Evolutionary conservation across 2,888 invertebrate species (phyloP), one percentile per base, ranked within the genome.

Genomic region (Sinodicranocentrus sp.): DNA sequence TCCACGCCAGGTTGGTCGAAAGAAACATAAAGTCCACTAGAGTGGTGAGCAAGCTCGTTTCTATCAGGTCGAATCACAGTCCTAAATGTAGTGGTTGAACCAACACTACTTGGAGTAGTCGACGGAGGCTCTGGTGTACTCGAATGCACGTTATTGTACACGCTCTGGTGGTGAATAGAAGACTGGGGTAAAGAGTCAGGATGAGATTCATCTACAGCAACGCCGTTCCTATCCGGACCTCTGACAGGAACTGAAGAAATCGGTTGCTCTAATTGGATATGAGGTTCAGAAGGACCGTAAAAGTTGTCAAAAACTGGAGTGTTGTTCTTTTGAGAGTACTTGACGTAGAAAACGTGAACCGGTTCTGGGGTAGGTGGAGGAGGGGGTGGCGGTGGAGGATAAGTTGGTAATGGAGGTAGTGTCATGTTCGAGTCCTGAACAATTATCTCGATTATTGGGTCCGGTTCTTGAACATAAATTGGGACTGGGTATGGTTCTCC

Each of bases 401-500:
- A 93, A 1, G 86, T 82, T 23, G 88, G 89, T 2, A 93, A 92
- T 1, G 94, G 93, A 1, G 96, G 94, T 1, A 96, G 90, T 0
- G 95, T 93, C 89, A 96, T 95, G 90, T 97, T 97, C 0, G 96
- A 96, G 90, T 97, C 96, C 89, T 96, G 96, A 71, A 97, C 96
- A 84, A 97, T 97, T 87, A 97, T 97, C 91, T 97, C 97, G 89
- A 97, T 97, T 21, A 97, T 97, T 3, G 96, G 96, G 90, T 96
- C 96, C 0, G 89, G 88, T 57, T 88, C 88, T 0, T 86, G 85
- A 8, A 88, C 87, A 67, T 87, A 88, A 1, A 87, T 57, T 5
- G 78, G 75, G 15, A 87, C 63, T 5, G 78, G 75, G 25, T 39
- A 5, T 3, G 48, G 15, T 23, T 79, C 75, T 17, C 70, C 77